Evolutionary conservation across 1,140 invertebrate genomes (phyloP), one percentile per base, ranked within the genome.

Genomic region (Polyergus mexicanus): DNA sequence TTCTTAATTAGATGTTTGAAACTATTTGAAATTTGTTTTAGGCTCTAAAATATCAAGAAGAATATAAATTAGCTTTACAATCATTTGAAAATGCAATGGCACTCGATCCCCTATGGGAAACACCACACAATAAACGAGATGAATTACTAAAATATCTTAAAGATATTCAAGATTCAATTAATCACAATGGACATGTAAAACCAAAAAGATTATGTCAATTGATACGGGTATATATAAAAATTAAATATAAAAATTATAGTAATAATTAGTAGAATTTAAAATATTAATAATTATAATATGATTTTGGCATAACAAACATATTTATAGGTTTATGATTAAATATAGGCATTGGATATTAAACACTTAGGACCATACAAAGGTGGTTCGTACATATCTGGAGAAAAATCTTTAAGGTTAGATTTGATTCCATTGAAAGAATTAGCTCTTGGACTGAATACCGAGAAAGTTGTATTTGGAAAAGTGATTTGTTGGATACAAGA

Each of bases 31-130:
- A 84, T 62, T 72, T 85, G 91, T 94, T 93, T 66, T 92, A 98
- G 97, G 96, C 96, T 8, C 95, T 97, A 69, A 98, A 98, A 94
- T 98, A 98, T 94, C 97, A 98, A 95, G 98, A 98, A 94, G 95
- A 97, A 75, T 98, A 97, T 94, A 93, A 96, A 85, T 93, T 96
- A 91, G 97, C 97, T 3, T 91, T 98, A 54, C 95, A 97, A 84
- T 97, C 96, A 54, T 98, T 98, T 88, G 92, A 96, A 47, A 95
- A 95, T 91, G 97, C 98, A 8, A 94, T 95, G 41, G 93, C 95
- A 19, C 95, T 98, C 54, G 97, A 98, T 94, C 98, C 98, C 0
- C 95, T 95, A 4, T 98, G 98, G 98, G 95, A 96, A 77, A 95
- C 95, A n/a, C 96, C 97, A 1, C 92, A 93, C 76, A 93, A 94